phyloP scores from a whole-genome alignment of 2,888 invertebrate species.

The Callinectes sapidus region DNA sequence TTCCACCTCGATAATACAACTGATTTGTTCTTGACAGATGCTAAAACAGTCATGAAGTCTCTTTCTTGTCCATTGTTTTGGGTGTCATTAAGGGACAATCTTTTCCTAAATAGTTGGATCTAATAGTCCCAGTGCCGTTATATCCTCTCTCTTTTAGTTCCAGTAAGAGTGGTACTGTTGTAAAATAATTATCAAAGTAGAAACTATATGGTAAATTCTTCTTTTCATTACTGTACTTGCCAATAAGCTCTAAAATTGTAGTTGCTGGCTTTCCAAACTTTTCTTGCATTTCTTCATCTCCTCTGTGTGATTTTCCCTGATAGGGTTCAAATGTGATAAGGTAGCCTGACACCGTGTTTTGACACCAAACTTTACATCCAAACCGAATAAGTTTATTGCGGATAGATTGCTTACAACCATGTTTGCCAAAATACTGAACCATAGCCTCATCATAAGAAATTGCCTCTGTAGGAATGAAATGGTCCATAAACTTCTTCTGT shows the following conservation, averaged over 20 bases:
- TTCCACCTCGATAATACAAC: constrained; percentile 21
- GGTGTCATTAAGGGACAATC: not conserved
- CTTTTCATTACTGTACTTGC: constrained; percentile 69
- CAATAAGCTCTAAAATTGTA: constrained; percentile 65
- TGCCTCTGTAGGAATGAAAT: constrained; percentile 72
- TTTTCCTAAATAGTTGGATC: constrained; percentile 4
- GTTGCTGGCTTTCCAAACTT: constrained; percentile 70
- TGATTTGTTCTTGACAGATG: not conserved
- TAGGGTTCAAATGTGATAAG: constrained; percentile 74
- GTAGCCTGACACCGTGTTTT: constrained; percentile 74
- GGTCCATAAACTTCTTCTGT: constrained; percentile 72
- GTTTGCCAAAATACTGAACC: constrained; percentile 75
- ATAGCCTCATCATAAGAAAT: constrained; percentile 74
- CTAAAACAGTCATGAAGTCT: not conserved
- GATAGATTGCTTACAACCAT: constrained; percentile 75
- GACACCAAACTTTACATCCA: constrained; percentile 74
- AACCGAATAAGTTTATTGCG: constrained; percentile 75
- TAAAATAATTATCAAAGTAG: constrained; percentile 74
- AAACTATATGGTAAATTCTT: constrained; percentile 72
- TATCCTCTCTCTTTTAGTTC: constrained; percentile 71
- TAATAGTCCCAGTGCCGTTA: constrained; percentile 16
- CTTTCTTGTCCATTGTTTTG: constrained; percentile 51
- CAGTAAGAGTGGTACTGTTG: constrained; percentile 73
- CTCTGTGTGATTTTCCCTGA: constrained; percentile 73
- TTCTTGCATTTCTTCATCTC: constrained; percentile 6